Evolutionary conservation across 2,113 vertebrate genomes (phyloP).

Genomic region (Emberiza fucata): DNA sequence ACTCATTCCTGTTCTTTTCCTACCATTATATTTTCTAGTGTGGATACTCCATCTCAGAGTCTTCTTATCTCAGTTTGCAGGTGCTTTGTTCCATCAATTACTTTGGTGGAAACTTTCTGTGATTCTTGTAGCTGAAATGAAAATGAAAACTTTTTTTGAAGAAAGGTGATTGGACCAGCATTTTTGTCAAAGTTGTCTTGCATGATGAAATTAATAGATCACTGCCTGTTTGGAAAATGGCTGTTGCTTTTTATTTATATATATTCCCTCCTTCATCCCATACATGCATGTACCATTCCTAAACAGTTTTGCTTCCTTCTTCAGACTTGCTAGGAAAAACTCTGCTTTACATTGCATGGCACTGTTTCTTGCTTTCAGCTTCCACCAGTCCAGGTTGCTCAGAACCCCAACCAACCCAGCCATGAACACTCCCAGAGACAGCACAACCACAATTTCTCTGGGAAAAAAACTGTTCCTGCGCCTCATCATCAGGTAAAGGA

Average conservation of each 20-base stretch:
- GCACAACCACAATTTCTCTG: background rate
- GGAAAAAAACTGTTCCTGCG: background rate
- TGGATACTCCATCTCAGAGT: background rate
- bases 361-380: background rate
- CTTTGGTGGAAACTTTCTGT: background rate
- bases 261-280: no score
- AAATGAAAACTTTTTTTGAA: background rate
- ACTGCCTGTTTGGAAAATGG: background rate
- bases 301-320: background rate
- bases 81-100: background rate
- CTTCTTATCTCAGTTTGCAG: background rate
- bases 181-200: background rate
- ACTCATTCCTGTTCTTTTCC: background rate
- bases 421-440: background rate
- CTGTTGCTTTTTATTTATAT: no score
- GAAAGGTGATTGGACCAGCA: background rate
- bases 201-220: background rate
- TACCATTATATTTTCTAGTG: background rate
- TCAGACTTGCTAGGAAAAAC: background rate
- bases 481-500: background rate
- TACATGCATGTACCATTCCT: background rate
- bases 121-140: background rate
- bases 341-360: background rate
- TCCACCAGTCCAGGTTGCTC: background rate
- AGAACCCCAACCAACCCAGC: background rate